Percentiles rank a stretch among this genome's conserved stretches.
These are phyloP conservation scores for Dichetophora obliterata DNA, from an alignment of 2,888 invertebrate genomes.

Conservation along the genomic window DNA sequence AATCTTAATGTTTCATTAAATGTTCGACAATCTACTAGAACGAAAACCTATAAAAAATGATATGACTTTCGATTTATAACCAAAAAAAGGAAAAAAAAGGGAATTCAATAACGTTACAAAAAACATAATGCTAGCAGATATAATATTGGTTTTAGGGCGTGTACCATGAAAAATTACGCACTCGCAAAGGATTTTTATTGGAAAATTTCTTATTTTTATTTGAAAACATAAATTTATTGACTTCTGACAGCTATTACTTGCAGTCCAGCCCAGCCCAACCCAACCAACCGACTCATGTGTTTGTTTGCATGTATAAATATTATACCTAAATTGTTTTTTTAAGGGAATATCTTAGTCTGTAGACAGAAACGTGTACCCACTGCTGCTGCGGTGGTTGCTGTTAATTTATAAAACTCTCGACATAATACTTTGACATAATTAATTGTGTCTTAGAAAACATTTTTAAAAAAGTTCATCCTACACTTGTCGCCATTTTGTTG, in stretches of 20 bases:
- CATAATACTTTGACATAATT: background rate
- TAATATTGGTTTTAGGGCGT: constrained; percentile 22
- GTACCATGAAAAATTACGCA: constrained; percentile 25
- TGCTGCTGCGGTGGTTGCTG: no score
- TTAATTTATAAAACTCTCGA: background rate
- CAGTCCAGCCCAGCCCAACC: background rate
- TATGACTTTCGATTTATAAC: background rate
- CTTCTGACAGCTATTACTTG: constrained; percentile 53
- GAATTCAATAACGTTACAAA: constrained; percentile 28
- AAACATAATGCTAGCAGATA: background rate
- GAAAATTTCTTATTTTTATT: constrained; percentile 37
- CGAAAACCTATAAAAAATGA: background rate
- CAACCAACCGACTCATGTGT: background rate
- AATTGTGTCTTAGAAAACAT: background rate
- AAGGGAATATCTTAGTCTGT: background rate
- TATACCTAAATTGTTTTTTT: background rate
- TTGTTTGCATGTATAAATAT: background rate
- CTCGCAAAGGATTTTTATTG: constrained; percentile 33
- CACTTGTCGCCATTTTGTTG: constrained; percentile 27
- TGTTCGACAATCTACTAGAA: background rate
- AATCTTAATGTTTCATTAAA: background rate
- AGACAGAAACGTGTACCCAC: background rate
- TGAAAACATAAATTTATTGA: constrained; percentile 46
- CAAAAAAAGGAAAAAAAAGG: background rate
- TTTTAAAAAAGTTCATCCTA: background rate